Evolutionary conservation across 2,797 vertebrate species (phyloP).

Genomic region (Nannoperca obscura): DNA sequence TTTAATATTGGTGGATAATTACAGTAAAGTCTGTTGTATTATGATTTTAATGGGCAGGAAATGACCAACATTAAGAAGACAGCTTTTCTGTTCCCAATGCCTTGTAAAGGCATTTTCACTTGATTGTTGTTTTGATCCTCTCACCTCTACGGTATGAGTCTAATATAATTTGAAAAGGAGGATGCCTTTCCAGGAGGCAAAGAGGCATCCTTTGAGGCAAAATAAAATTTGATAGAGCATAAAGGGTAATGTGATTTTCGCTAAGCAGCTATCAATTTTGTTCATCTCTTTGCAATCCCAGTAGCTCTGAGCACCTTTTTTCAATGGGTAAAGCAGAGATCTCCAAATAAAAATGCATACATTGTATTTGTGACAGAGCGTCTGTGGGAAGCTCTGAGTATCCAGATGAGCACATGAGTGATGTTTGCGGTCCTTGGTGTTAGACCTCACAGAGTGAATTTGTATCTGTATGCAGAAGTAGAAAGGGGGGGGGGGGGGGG

Average conservation of each 20-base stretch:
- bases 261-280: constrained; percentile 65
- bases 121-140: constrained; percentile 59
- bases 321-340: constrained; percentile 23
- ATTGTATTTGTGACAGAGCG: constrained; percentile 26
- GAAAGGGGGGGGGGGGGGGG: constrained; percentile 43
- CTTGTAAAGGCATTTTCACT: constrained; percentile 43
- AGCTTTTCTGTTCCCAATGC: constrained; percentile 25
- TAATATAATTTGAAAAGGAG: constrained; percentile 59
- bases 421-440: constrained; percentile 51
- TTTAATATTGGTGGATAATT: constrained; percentile 43
- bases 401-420: constrained; percentile 54
- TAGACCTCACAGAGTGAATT: constrained; percentile 71
- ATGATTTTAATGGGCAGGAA: constrained; percentile 38
- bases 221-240: constrained; percentile 71
- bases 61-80: constrained; percentile 25
- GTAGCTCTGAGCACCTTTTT: constrained; percentile 31
- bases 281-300: constrained; percentile 51
- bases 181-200: constrained; percentile 48
- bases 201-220: constrained; percentile 63
- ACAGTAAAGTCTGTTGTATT: constrained; percentile 47
- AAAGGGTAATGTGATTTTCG: constrained; percentile 66
- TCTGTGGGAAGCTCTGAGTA: constrained; percentile 38
- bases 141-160: constrained; percentile 35
- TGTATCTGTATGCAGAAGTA: constrained; percentile 50
- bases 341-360: constrained; percentile 29